phyloP scores from a whole-genome alignment of 2,797 vertebrate species.

The Sarcoramphus papa region DNA sequence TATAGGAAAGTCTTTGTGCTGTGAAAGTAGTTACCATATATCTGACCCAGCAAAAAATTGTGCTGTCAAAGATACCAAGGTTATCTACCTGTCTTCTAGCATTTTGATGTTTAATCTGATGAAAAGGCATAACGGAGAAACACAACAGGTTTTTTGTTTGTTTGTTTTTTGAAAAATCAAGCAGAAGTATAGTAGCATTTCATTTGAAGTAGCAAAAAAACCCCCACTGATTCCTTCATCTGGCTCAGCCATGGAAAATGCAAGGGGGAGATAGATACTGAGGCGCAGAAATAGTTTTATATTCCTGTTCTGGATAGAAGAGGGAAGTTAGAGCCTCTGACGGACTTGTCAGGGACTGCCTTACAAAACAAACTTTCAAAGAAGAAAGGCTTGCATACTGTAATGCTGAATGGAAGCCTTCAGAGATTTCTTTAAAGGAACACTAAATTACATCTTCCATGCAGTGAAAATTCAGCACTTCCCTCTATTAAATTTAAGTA shows the following conservation, averaged over 20 bases:
- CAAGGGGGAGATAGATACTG: neutral
- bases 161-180: neutral
- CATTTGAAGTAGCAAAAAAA: neutral
- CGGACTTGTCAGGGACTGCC: neutral
- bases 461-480: neutral
- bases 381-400: rapidly evolving
- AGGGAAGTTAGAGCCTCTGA: neutral
- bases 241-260: neutral
- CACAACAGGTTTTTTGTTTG: neutral
- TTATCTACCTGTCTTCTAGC: neutral
- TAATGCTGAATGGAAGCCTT: neutral
- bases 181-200: neutral
- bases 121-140: neutral
- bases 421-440: neutral
- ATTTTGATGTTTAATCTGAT: neutral
- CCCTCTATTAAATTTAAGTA: neutral
- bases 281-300: neutral
- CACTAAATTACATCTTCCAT: neutral
- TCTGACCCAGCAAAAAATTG: neutral
- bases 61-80: neutral
- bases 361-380: neutral
- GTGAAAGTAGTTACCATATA: neutral
- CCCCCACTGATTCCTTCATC: neutral
- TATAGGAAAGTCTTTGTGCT: neutral
- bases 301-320: neutral